Percentiles rank a stretch among this genome's conserved stretches.
phyloP scores from a whole-genome alignment of 2,888 invertebrate species.

The Caenorhabditis zanzibari region DNA sequence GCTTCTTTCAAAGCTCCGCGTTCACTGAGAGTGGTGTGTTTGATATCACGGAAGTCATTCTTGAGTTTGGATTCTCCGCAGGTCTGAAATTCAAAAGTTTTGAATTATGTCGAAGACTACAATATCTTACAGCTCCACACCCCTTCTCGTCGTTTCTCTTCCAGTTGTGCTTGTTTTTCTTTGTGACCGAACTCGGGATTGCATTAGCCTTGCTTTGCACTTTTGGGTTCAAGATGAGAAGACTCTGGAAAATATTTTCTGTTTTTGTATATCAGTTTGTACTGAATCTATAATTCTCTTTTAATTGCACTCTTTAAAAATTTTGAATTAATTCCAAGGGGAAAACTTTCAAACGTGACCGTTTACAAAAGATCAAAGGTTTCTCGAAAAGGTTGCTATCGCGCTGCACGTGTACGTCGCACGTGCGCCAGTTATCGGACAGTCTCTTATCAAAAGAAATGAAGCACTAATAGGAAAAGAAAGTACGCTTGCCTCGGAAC shows the following conservation, averaged over 20 bases:
- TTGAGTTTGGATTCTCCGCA: conserved; percentile 87
- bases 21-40: conserved; percentile 97
- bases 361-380: conserved; percentile 38
- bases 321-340: neutral
- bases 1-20: conserved; percentile 90
- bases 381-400: conserved; percentile 20
- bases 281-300: neutral
- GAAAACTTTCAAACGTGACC: conserved; percentile 6
- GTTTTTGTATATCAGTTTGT: too few relatives aligned
- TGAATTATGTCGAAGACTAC: too few relatives aligned
- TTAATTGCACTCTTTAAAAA: conserved; percentile 12
- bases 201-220: conserved; percentile 89
- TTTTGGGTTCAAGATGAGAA: conserved; percentile 92
- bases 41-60: conserved; percentile 97
- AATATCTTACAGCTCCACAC: conserved; percentile 87
- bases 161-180: conserved; percentile 94
- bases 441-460: conserved; percentile 36
- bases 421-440: conserved; percentile 41
- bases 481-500: neutral
- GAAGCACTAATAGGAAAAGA: conserved; percentile 12
- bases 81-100: too few relatives aligned
- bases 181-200: conserved; percentile 91
- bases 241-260: conserved; percentile 88
- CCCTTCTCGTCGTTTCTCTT: conserved; percentile 93
- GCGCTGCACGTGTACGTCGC: conserved; percentile 47